phyloP scores from a whole-genome alignment of 2,888 invertebrate species.

The Anodontia alba region DNA sequence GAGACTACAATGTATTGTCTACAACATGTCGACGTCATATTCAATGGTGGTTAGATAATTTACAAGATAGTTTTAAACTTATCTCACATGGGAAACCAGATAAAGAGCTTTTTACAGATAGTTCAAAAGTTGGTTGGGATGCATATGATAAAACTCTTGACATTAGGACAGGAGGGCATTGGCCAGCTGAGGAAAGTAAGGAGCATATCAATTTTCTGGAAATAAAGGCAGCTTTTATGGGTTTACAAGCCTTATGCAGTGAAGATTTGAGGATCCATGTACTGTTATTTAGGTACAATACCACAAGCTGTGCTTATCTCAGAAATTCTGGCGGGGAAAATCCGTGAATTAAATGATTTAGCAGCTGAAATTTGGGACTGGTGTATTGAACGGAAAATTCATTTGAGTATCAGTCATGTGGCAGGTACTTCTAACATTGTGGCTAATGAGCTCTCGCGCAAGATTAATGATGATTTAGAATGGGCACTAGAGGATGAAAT shows the following conservation, averaged over 20 bases:
- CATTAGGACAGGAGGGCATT: not conserved
- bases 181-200: not conserved
- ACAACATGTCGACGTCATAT: too few species aligned
- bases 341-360: not conserved
- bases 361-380: not conserved
- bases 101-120: conserved; percentile 37
- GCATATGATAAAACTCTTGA: not conserved
- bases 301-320: not conserved
- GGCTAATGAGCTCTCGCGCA: not conserved
- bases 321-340: not conserved
- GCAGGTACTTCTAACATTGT: not conserved
- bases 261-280: not conserved
- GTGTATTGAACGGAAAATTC: not conserved
- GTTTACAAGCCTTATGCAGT: not conserved
- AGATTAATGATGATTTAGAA: not conserved
- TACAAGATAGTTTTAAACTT: too few species aligned
- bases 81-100: not conserved
- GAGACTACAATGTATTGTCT: too few species aligned
- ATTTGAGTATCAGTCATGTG: not conserved
- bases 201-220: not conserved
- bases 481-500: not conserved
- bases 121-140: too few species aligned
- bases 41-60: too few species aligned
- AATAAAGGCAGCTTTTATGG: not conserved
- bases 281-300: not conserved